phyloP scores from a whole-genome alignment of 2,113 vertebrate genomes.

The Tretioscincus oriximinensis region DNA sequence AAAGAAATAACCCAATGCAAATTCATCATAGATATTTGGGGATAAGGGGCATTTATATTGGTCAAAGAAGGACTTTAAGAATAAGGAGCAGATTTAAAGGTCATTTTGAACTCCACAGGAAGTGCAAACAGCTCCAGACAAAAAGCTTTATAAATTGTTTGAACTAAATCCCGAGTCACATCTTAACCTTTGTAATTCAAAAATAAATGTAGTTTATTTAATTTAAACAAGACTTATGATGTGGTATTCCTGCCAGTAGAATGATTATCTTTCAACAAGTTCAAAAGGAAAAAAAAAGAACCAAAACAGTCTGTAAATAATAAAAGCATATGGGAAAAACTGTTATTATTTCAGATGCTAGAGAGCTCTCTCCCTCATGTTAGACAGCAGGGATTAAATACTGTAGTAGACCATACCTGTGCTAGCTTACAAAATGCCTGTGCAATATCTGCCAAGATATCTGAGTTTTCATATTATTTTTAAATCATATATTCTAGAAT shows the following conservation, averaged over 20 bases:
- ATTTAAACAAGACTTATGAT: background rate
- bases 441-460: no score
- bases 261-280: background rate
- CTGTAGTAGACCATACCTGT: no score
- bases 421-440: no score
- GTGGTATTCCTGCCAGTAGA: background rate
- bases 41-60: background rate
- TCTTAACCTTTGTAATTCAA: background rate
- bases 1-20: background rate
- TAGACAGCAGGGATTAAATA: background rate
- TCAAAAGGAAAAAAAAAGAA: background rate
- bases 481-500: no score
- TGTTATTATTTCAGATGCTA: background rate
- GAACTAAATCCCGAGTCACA: background rate
- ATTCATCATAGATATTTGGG: background rate
- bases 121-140: background rate
- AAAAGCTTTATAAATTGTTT: background rate
- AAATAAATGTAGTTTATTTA: background rate
- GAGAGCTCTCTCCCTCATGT: background rate
- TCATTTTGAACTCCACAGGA: background rate
- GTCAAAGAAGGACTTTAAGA: background rate
- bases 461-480: no score
- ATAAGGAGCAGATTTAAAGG: constrained; percentile 22
- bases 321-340: background rate
- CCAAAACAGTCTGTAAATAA: background rate